Conservation (phyloP, 2,888 invertebrate species). For the Ophioninae sp. region DNA sequence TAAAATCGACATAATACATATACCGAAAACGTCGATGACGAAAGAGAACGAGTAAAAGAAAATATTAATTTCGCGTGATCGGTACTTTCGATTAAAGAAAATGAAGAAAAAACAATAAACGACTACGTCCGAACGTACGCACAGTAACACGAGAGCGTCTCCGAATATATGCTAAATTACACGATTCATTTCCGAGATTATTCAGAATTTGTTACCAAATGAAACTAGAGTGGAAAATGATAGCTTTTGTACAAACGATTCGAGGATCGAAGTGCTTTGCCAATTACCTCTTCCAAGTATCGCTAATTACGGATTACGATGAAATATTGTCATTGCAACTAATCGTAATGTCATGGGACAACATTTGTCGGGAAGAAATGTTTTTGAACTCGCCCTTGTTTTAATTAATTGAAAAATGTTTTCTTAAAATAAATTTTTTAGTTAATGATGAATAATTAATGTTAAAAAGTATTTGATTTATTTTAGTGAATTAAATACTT, state of each 20-base stretch:
- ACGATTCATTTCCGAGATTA: constrained; percentile 38
- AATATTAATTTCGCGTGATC: constrained; percentile 35
- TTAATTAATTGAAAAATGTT: neutral
- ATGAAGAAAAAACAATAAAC: constrained; percentile 25
- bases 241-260: constrained; percentile 57
- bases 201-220: constrained; percentile 34
- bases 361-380: neutral
- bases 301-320: constrained; percentile 23
- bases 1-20: constrained; percentile 59
- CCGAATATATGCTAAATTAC: constrained; percentile 14
- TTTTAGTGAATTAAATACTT: too few species aligned
- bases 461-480: too few species aligned
- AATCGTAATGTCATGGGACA: neutral
- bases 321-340: neutral
- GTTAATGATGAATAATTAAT: too few species aligned
- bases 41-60: constrained; percentile 27
- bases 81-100: constrained; percentile 47
- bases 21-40: constrained; percentile 53
- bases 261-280: constrained; percentile 51
- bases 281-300: constrained; percentile 35
- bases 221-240: constrained; percentile 39
- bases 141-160: constrained; percentile 7
- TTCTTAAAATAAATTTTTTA: too few species aligned
- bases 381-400: neutral
- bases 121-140: constrained; percentile 14